phyloP scores from a whole-genome alignment of 2,888 invertebrate species.

The Caenorhabditis sp. region DNA sequence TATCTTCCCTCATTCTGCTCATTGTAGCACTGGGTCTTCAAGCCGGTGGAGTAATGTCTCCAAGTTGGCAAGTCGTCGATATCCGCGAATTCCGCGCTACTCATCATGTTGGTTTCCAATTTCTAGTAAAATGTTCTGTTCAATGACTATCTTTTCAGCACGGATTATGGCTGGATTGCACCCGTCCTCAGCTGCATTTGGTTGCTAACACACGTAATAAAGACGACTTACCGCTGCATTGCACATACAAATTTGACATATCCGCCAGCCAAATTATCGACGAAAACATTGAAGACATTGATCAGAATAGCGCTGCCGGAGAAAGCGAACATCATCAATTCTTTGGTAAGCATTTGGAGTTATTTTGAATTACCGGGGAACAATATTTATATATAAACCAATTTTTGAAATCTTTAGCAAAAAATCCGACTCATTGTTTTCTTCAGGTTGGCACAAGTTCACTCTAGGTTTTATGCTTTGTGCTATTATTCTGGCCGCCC shows the following conservation, averaged over 20 bases:
- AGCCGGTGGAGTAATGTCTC: constrained; percentile 79
- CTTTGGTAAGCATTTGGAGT: constrained; percentile 71
- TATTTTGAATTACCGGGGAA: too few species aligned
- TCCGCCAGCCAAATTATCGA: constrained; percentile 79
- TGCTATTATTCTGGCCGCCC: constrained; percentile 74
- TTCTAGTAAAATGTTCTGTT: neutral
- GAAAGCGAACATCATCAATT: constrained; percentile 83
- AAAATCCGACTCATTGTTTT: too few species aligned
- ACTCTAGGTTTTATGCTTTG: constrained; percentile 77
- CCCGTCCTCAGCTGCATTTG: constrained; percentile 72
- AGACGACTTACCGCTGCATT: constrained; percentile 78
- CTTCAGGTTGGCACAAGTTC: constrained; percentile 82
- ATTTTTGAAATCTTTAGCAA: too few species aligned
- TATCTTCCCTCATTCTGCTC: constrained; percentile 72
- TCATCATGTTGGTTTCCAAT: constrained; percentile 74
- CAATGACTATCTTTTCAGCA: constrained; percentile 80
- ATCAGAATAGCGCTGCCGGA: constrained; percentile 80
- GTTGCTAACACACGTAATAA: constrained; percentile 62
- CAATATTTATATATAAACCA: too few species aligned
- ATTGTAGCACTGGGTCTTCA: constrained; percentile 78
- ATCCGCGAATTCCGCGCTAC: constrained; percentile 81
- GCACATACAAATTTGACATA: constrained; percentile 82
- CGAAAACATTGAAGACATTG: constrained; percentile 79
- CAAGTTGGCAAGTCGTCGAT: constrained; percentile 82
- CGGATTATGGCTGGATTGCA: constrained; percentile 82